Evolutionary conservation across 2,888 invertebrate species (phyloP).

Genomic region (Acanthococcus lagerstroemiae): DNA sequence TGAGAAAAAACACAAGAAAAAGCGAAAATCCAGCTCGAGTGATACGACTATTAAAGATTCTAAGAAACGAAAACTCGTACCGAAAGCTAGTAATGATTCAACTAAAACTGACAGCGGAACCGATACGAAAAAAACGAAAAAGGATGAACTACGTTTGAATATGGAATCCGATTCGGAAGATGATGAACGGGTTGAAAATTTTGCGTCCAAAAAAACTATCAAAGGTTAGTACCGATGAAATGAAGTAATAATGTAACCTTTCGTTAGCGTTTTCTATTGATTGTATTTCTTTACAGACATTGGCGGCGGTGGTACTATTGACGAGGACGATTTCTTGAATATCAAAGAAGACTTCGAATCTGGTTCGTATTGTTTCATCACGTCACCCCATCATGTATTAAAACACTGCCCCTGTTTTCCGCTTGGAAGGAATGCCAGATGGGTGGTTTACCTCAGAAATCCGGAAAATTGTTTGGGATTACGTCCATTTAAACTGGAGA

Average conservation of each 20-base stretch:
- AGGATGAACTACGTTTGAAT: neutral
- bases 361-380: conserved; percentile 11
- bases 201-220: no score
- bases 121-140: no score
- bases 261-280: no score
- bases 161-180: neutral
- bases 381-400: no score
- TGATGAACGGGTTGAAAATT: neutral
- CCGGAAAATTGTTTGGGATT: no score
- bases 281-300: no score
- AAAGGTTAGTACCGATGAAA: neutral
- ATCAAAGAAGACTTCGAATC: conserved; percentile 23
- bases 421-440: no score
- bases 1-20: conserved; percentile 18
- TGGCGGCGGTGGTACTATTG: neutral
- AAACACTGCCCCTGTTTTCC: no score
- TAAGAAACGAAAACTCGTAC: conserved; percentile 11
- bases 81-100: no score
- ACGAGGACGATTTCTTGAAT: conserved; percentile 26
- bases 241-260: no score
- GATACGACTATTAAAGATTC: neutral
- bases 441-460: no score
- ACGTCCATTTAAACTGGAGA: no score
- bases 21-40: conserved; percentile 2
- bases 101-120: neutral